Evolutionary conservation across 2,888 invertebrate genomes (phyloP), one percentile per base, ranked within the genome.

Genomic region (Acanthoscelides obtectus): DNA sequence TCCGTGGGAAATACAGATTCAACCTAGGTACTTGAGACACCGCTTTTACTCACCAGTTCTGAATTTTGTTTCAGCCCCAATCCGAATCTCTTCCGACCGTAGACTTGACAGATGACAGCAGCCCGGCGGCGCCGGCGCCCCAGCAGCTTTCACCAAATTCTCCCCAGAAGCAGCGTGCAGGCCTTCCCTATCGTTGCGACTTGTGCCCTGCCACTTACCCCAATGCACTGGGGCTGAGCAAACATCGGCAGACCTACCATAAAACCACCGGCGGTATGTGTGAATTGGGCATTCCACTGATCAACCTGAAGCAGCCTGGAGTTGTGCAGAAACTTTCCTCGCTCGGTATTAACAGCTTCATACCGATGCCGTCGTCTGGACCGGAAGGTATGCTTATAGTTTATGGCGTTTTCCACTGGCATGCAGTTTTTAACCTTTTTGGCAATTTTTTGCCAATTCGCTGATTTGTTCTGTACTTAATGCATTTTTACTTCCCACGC

Each of bases 151-250:
- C 45, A 82, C 68, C 22, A 6, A 27, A 25, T 25, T 17, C 22
- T 0, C 87, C 86, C 81, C 87, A 85, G 22, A 86, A 82, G 67
- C 85, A 87, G 63, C 77, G 70, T 27, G 76, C 76, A 4, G 81
- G 83, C 17, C 78, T 85, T 27, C 85, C 87, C 68, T 89, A 88
- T 77, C 88, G 91, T 76, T 93, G 93, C 77, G 91, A 91, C 78
- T 87, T 91, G 68, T 93, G 93, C 79, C 90, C 91, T 0, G 92
- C 93, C 0, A 90, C 92, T 27, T 93, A 93, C 80, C 91, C 92
- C 0, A 91, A 91, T 69, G 88, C 88, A 0, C 84, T 87, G 69
- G 88, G 87, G 19, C 81, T 90, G 69, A 83, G 84, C 66, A 87
- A 90, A 75, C 93, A 93, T 80, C 86, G 92, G 64, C 92, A 91